Evolutionary conservation across 2,888 invertebrate genomes (phyloP).

Genomic region (Thera britannica): DNA sequence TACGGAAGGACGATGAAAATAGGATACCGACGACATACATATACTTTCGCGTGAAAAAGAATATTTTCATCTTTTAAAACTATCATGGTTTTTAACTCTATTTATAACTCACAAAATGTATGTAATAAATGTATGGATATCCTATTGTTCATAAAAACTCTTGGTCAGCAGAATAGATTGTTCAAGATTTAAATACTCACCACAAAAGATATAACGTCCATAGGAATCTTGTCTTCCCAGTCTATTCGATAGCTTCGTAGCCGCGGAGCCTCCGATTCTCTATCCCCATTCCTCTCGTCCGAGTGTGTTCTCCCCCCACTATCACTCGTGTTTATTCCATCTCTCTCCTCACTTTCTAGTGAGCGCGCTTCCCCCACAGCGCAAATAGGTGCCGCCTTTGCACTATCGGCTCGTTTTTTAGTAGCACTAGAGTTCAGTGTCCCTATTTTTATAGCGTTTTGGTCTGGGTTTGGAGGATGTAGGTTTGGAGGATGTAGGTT

Average conservation of each 20-base stretch:
- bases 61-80: too few species aligned
- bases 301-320: neutral
- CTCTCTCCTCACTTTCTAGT: neutral
- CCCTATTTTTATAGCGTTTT: neutral
- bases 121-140: too few species aligned
- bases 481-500: too few species aligned
- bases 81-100: too few species aligned
- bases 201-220: conserved; percentile 58
- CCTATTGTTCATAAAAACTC: too few species aligned
- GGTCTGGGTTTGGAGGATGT: neutral
- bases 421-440: neutral
- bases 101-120: too few species aligned
- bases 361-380: neutral
- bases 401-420: neutral
- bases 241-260: conserved; percentile 41
- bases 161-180: too few species aligned
- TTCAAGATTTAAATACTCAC: conserved; percentile 43
- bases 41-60: too few species aligned
- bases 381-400: neutral
- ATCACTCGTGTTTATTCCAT: neutral
- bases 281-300: neutral
- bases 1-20: too few species aligned
- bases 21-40: too few species aligned
- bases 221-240: conserved; percentile 62
- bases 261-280: neutral